Base-by-base conservation (phyloP, 1,140 invertebrate species). In the Penaeus vannamei region DNA sequence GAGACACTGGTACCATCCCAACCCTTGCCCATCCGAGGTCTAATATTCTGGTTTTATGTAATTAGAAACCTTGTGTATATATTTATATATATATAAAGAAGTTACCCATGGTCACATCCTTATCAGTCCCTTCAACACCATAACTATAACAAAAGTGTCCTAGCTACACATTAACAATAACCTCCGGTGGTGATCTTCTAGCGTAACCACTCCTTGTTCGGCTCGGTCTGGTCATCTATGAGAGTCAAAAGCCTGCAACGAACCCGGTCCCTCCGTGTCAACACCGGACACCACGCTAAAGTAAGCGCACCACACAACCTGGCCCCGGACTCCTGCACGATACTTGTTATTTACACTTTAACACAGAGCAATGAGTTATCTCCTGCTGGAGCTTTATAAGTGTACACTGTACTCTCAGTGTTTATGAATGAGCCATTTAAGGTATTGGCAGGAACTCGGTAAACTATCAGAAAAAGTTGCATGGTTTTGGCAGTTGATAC, bases 151-250 rank as follows among this genome's bases (percentile, higher is more conserved):
- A 62, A 62, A 23, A 62, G 62, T 84, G 62, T 64, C 80, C 59
- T 59, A 79, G 36, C 64, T 62, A 76, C 61, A 82, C 79, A 86
- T 81, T 86, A 83, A 86, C 89, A 69, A 46, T 88, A 88, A 83
- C 86, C 81, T 84, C 82, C 72, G 69, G 46, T 89, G 60, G 76
- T 89, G 87, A 69, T 90, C 86, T 90, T 90, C 89, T 90, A 99
- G 97, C 95, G 98, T 93, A 98, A 99, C 93, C 98, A 99, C 94
- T 98, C 97, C 61, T 94, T 99, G 66, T 99, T 99, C 93, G 98
- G 98, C 84, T 97, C 96, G 92, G 97, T 98, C 29, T 98, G 97
- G 97, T 97, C 97, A 8, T 97, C 97, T 89, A 97, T 97, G 94
- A 92, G 94, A 96, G 92, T 94, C 96, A 91, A 94, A 95, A 89